These are phyloP conservation scores for Phymorhynchus buccinoides DNA, from an alignment of 1,140 invertebrate genomes.

Conservation along the genomic window DNA sequence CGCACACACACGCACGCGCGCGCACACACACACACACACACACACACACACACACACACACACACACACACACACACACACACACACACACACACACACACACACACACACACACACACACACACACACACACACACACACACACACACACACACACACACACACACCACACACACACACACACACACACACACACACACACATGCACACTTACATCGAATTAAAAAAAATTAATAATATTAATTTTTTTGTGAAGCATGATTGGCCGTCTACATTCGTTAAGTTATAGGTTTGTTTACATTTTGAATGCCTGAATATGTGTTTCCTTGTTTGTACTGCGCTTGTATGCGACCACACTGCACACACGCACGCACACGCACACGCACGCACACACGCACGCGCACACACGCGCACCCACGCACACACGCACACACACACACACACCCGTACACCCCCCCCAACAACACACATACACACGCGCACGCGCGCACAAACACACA, in stretches of 20 bases:
- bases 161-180: background rate
- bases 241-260: no score
- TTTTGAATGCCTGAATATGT: no score
- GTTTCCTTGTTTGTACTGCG: background rate
- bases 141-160: background rate
- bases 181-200: background rate
- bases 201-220: background rate
- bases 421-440: background rate
- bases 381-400: background rate
- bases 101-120: conserved; percentile 17
- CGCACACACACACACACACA: background rate
- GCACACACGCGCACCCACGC: background rate
- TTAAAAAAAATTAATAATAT: background rate
- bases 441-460: background rate
- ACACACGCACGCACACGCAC: background rate
- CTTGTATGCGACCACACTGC: background rate
- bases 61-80: no score
- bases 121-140: background rate
- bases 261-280: no score
- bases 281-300: no score
- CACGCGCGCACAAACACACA: no score
- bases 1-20: background rate
- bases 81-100: background rate
- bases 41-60: background rate
- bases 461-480: no score